Base-by-base conservation (phyloP, 2,113 vertebrate species). In the Isurus oxyrinchus region DNA sequence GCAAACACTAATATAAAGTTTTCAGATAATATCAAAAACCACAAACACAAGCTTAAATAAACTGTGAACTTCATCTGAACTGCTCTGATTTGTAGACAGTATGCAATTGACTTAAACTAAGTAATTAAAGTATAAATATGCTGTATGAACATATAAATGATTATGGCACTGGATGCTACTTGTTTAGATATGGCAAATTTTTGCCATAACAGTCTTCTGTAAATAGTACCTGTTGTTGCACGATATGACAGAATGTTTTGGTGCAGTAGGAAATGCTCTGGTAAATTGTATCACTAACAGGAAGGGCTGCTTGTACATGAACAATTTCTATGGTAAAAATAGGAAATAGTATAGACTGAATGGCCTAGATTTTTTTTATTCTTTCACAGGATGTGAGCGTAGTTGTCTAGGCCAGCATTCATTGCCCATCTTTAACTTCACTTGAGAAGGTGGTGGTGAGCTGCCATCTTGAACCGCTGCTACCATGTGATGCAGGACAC, bases 1-100 rank as follows among this genome's bases (percentile, higher is more conserved):
- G 55, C 27, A 95, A 55, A 76, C 40, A 76, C 11, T 6, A 95
- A 53, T 27, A 53, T 49, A 49, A 53, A 23, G 2, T 67, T 69
- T 95, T 94, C 59, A 49, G 44, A 72, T 76, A 72, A 95, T 72
- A 27, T 95, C 94, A 95, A 25, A 72, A 95, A 31, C 27, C 66
- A 76, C 49, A 72, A 49, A 44, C 0, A 40, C 59, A 67, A 95
- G 66, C 8, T 95, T 14, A 3, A 95, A 27, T 67, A 76, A 76
- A 55, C 76, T 95, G 67, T 95, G 67, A 31, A 49, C 66, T 95
- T 95, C 8, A 49, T 5, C 63, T 95, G 63, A 69, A 95, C 7
- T 13, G 5, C 27, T 95, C 10, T 44, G 40, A 95, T 49, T 94
- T 67, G 59, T 10, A 23, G 8, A 67, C 40, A 67, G 61, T 35